These are phyloP conservation scores for Phaedon cochleariae DNA, from an alignment of 2,888 invertebrate species.

Conservation along the genomic window DNA sequence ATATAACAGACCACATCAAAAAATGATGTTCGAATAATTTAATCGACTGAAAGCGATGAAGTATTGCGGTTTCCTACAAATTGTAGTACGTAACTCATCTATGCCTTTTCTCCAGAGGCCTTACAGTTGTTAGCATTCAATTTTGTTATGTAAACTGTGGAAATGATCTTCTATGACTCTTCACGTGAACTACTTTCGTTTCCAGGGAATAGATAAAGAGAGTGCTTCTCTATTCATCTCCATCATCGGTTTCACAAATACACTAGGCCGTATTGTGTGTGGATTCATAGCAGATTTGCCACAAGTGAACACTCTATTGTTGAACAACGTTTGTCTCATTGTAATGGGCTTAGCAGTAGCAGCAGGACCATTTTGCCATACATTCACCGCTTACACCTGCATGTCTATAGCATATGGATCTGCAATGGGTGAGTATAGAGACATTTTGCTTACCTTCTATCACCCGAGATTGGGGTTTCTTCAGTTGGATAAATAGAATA, in stretches of 20 bases:
- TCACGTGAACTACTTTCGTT: too few species aligned
- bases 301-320: constrained; percentile 87
- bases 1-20: too few species aligned
- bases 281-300: constrained; percentile 93
- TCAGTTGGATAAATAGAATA: too few species aligned
- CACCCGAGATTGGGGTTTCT: too few species aligned
- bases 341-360: constrained; percentile 88
- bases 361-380: constrained; percentile 81
- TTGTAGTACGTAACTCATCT: too few species aligned
- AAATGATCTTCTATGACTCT: too few species aligned
- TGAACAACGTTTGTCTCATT: constrained; percentile 92
- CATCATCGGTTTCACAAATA: constrained; percentile 93
- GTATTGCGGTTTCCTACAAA: too few species aligned
- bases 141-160: too few species aligned
- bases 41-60: too few species aligned
- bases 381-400: constrained; percentile 78
- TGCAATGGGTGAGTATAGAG: constrained; percentile 79
- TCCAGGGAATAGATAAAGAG: constrained; percentile 74
- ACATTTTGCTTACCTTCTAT: neutral
- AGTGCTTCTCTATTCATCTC: constrained; percentile 81
- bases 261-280: constrained; percentile 87
- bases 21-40: too few species aligned
- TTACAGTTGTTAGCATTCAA: too few species aligned
- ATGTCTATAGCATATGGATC: constrained; percentile 90
- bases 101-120: too few species aligned